Evolutionary conservation across 2,888 invertebrate species (phyloP), one percentile per base, ranked within the genome.

Genomic region (Oligia strigilis): DNA sequence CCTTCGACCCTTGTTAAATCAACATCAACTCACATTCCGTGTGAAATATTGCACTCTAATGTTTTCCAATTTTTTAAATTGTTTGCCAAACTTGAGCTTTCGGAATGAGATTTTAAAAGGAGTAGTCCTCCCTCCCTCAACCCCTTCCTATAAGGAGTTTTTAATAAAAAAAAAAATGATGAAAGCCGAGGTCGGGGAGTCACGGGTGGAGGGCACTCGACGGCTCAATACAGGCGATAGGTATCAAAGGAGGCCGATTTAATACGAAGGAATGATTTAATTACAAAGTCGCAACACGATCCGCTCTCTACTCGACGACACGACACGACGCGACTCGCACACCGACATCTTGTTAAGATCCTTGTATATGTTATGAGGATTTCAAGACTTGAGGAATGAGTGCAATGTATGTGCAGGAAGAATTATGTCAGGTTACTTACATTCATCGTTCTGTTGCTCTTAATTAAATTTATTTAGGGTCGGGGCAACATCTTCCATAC

Each of bases 261-360:
- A 95, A 94, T 94, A 94, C 94, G 90, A 91, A 94, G 94, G 93
- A 94, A 94, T 95, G 94, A 95, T 95, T 95, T 95, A 95, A 95
- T 95, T 95, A 94, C 93, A 91, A 92, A 94, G 93, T 93, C 94
- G 93, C 93, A 94, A 94, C 94, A 93, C 93, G 95, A 95, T 91
- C 93, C 90, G 86, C 85, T 85, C 84, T 86, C 87, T 87, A 90
- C 88, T 88, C 87, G 80, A 85, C 86, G 88, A 87, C 89, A 84
- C 89, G 89, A 86, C 84, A 73, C 85, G 89, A 87, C 84, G 72
- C 87, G 89, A 79, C 83, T 75, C 82, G 88, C 86, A 75, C 87
- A 81, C 77, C 64, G 80, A 77, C 74, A 66, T 80, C 82, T 83
- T 85, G 70, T 84, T 82, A 84, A 86, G 80, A 70, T 72, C 81